These are phyloP conservation scores for Sandelia bainsii DNA, from an alignment of 2,797 vertebrate genomes.

Conservation along the genomic window DNA sequence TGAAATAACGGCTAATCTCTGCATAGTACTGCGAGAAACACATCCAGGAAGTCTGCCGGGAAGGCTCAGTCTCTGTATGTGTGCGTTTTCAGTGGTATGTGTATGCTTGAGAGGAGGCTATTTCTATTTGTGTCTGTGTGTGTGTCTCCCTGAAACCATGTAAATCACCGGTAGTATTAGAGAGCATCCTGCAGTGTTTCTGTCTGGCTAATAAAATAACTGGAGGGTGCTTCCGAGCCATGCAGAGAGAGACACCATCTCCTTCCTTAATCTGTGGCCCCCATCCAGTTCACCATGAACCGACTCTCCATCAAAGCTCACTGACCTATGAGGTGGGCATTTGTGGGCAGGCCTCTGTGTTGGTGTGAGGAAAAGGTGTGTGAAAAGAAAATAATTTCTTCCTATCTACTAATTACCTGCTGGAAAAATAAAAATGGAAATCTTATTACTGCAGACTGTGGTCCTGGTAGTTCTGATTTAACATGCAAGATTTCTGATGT, in stretches of 20 bases:
- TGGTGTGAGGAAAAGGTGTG: constrained; percentile 2
- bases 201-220: constrained; percentile 75
- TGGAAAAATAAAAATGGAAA: not conserved
- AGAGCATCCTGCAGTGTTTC: constrained; percentile 58
- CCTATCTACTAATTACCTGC: not conserved
- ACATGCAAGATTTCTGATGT: constrained; percentile 3
- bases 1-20: constrained; percentile 66
- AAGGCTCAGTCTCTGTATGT: constrained; percentile 17
- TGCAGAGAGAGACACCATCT: constrained; percentile 52
- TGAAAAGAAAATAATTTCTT: constrained; percentile 2
- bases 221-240: constrained; percentile 50
- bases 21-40: constrained; percentile 48
- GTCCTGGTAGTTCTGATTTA: not conserved
- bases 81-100: not conserved
- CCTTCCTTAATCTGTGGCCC: constrained; percentile 53
- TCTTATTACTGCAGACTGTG: no score
- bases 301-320: constrained; percentile 57
- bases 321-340: constrained; percentile 47
- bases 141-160: constrained; percentile 26
- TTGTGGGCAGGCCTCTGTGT: constrained; percentile 13
- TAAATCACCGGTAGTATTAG: constrained; percentile 66
- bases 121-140: constrained; percentile 6
- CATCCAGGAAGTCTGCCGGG: constrained; percentile 36
- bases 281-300: constrained; percentile 40
- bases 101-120: no score